Percentiles rank a stretch among this genome's conserved stretches.
Conservation (phyloP, 1,140 invertebrate species). For the Ostrea denselamellosa region DNA sequence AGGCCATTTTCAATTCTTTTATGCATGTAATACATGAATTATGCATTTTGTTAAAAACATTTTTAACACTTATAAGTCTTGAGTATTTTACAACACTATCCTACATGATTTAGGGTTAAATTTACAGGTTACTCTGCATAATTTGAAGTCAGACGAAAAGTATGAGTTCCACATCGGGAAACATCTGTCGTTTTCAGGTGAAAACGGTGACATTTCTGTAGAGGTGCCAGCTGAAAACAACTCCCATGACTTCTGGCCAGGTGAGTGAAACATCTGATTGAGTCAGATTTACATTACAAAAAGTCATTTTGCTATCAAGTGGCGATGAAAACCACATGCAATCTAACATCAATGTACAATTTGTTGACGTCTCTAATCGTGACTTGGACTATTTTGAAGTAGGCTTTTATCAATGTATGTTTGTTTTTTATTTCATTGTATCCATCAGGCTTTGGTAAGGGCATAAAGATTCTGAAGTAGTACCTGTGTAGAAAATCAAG, state of each 20-base stretch:
- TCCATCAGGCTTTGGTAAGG: constrained; percentile 18
- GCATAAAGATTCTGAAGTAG: neutral
- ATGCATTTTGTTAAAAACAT: neutral
- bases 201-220: constrained; percentile 66
- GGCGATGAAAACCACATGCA: neutral
- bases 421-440: neutral
- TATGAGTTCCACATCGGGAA: constrained; percentile 64
- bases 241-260: constrained; percentile 46
- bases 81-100: too few species aligned
- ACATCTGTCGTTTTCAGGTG: constrained; percentile 61
- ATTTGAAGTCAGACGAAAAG: constrained; percentile 51
- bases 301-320: neutral
- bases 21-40: too few species aligned
- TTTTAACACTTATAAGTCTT: neutral
- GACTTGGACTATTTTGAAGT: too few species aligned
- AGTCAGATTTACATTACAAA: neutral
- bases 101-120: too few species aligned
- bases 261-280: neutral
- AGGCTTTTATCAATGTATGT: neutral
- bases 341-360: too few species aligned
- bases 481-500: too few species aligned
- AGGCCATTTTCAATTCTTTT: too few species aligned
- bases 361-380: too few species aligned
- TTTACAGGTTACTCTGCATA: constrained; percentile 63
- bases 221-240: constrained; percentile 66